Evolutionary conservation across 1,140 invertebrate species (phyloP).

Genomic region (Sminthurides bifidus): DNA sequence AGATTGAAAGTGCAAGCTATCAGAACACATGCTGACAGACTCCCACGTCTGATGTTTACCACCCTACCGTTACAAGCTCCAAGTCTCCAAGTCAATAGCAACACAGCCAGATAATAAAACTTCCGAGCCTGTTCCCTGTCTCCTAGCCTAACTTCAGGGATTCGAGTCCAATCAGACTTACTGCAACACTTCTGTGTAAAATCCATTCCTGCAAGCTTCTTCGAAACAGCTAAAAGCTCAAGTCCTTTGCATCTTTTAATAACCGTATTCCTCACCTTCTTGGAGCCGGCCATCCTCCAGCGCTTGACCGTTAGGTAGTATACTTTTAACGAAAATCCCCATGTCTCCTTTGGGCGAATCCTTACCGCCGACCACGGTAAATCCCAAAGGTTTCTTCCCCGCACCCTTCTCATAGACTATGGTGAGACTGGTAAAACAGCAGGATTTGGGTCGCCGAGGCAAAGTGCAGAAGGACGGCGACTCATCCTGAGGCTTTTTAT

Average conservation of each 20-base stretch:
- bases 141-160: too few relatives aligned
- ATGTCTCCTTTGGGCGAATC: constrained; percentile 57
- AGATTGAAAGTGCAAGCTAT: too few relatives aligned
- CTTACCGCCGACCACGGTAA: constrained; percentile 60
- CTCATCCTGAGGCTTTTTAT: constrained; percentile 25
- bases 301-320: constrained; percentile 56
- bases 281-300: constrained; percentile 53
- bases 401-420: constrained; percentile 51
- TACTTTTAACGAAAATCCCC: constrained; percentile 59
- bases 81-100: too few relatives aligned
- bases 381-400: constrained; percentile 54
- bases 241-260: not conserved
- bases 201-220: too few relatives aligned
- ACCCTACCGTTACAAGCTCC: too few relatives aligned
- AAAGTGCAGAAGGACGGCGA: constrained; percentile 36
- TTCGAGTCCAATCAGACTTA: too few relatives aligned
- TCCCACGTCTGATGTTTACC: too few relatives aligned
- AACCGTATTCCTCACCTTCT: constrained; percentile 45
- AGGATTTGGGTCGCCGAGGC: constrained; percentile 34
- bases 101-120: too few relatives aligned
- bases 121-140: too few relatives aligned
- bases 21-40: too few relatives aligned
- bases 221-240: not conserved
- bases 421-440: constrained; percentile 32
- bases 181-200: too few relatives aligned